Percentiles rank a stretch among this genome's conserved stretches.
Evolutionary conservation across 2,113 vertebrate species (phyloP).

Genomic region (Mungos mungo): DNA sequence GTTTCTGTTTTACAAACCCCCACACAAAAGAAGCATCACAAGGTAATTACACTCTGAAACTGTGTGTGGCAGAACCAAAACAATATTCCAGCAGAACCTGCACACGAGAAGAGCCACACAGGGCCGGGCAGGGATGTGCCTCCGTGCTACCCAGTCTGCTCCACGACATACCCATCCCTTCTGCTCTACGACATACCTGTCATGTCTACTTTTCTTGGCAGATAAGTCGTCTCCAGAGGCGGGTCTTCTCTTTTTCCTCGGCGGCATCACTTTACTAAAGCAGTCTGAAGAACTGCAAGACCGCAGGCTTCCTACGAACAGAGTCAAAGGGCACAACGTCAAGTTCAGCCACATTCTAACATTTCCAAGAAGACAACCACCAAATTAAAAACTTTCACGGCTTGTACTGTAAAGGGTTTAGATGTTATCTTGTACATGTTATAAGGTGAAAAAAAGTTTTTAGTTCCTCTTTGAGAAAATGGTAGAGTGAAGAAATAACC

Average conservation of each 20-base stretch:
- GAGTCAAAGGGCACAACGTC: not conserved
- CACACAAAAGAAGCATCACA: not conserved
- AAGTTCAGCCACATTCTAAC: not conserved
- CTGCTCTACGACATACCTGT: conserved; percentile 89
- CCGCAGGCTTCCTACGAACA: conserved; percentile 87
- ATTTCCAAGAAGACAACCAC: not conserved
- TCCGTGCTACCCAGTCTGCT: not conserved
- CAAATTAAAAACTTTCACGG: not conserved
- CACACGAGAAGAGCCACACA: not conserved
- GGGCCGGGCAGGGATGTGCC: rapidly evolving
- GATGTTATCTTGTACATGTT: not conserved
- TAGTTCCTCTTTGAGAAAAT: not conserved
- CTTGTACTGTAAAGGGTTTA: not conserved
- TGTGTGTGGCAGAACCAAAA: not conserved
- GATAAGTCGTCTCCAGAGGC: conserved; percentile 96
- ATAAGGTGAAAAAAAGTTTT: not conserved
- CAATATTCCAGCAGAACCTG: not conserved
- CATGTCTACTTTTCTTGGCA: conserved; percentile 98
- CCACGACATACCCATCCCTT: conserved; percentile 83
- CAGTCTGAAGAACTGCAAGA: conserved; percentile 93
- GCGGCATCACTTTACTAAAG: conserved; percentile 98
- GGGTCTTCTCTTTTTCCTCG: conserved; percentile 99
- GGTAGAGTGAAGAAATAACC: conserved; percentile 15
- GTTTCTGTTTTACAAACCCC: conserved; percentile 18
- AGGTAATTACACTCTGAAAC: conserved; percentile 11